A percentile compares a stretch with the other conserved stretches of the same genome.
These are phyloP conservation scores for Gryllus longicercus DNA, from an alignment of 2,888 invertebrate species.

Conservation along the genomic window DNA sequence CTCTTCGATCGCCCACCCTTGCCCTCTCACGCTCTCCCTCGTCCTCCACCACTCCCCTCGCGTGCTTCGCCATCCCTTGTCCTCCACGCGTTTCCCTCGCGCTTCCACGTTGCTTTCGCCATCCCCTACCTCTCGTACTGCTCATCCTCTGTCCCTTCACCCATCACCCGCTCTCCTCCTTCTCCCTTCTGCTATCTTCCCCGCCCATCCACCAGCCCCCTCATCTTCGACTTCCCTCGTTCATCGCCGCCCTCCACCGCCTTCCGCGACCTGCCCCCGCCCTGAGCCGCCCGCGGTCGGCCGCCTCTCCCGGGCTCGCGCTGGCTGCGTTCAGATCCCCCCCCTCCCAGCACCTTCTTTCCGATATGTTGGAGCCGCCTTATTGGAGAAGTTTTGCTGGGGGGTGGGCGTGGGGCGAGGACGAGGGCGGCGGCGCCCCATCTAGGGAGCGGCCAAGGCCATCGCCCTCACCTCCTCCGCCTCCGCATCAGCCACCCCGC, in stretches of 20 bases:
- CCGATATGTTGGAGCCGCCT: not conserved
- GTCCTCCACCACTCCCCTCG: not conserved
- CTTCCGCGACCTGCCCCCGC: not conserved
- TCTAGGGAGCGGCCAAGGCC: not conserved
- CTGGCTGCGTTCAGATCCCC: no score
- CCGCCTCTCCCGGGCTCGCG: no score
- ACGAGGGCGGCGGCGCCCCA: no score
- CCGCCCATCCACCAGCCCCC: not conserved
- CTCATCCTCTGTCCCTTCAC: not conserved
- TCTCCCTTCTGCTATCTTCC: not conserved
- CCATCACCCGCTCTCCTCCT: not conserved
- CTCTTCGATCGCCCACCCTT: not conserved
- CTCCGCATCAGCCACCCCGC: not conserved
- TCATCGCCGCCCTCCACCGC: not conserved
- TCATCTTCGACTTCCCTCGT: not conserved
- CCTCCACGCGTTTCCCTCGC: not conserved
- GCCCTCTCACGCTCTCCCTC: not conserved
- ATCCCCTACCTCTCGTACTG: not conserved
- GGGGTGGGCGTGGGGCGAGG: no score
- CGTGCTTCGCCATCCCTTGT: not conserved
- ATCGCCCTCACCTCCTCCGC: not conserved
- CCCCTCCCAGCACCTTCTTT: not conserved
- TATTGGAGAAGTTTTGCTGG: slow-evolving; percentile 9
- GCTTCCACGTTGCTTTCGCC: not conserved
- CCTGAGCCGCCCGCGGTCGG: not conserved